A percentile compares a stretch with the other conserved stretches of the same genome.
These are phyloP conservation scores for Calypte anna DNA, from an alignment of 2,113 vertebrate genomes.

Conservation along the genomic window DNA sequence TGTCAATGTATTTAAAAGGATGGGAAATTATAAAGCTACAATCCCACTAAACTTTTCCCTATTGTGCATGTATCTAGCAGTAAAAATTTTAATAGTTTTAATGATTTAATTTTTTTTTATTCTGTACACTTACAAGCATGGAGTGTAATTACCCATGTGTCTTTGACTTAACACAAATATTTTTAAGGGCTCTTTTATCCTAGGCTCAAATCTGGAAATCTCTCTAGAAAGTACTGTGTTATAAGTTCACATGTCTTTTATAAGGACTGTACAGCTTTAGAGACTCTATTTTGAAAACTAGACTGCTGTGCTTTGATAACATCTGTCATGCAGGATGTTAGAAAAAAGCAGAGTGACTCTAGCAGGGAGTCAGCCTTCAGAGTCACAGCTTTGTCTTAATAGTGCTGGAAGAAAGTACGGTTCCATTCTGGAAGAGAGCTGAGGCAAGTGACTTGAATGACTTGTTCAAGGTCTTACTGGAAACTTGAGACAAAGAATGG, in stretches of 20 bases:
- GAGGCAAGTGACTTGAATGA: not conserved
- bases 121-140: not conserved
- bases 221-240: not conserved
- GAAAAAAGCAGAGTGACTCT: not conserved
- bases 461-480: not conserved
- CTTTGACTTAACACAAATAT: not conserved
- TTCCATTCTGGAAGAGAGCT: not conserved
- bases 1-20: not conserved
- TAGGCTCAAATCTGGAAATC: not conserved
- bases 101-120: not conserved
- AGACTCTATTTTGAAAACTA: not conserved
- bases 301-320: slow-evolving; percentile 3
- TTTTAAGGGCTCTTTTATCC: not conserved
- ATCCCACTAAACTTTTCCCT: not conserved
- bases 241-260: not conserved
- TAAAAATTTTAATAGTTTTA: not conserved
- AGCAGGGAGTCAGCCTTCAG: not conserved
- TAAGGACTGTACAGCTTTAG: not conserved
- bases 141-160: not conserved
- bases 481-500: not conserved
- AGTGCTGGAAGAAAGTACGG: not conserved
- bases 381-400: not conserved
- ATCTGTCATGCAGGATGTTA: not conserved
- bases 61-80: not conserved
- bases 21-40: not conserved